Base-by-base conservation (phyloP, 1,140 invertebrate genomes). In the Drosophila busckii region DNA sequence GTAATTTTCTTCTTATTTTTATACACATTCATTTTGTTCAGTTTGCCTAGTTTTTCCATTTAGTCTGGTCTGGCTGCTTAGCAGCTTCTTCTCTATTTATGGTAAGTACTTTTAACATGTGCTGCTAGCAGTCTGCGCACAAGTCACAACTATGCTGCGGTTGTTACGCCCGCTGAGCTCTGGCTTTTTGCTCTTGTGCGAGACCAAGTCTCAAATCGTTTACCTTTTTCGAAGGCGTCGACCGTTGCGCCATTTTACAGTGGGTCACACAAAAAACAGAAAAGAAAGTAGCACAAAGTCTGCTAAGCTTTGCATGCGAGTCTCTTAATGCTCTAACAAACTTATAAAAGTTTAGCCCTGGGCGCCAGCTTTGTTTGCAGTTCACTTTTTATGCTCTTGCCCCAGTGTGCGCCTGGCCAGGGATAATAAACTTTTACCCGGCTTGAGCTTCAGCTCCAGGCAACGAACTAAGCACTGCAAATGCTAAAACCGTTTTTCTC, bases 211-310 rank as follows among this genome's bases (percentile, higher is more conserved):
- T 63, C 41, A 46, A 66, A 70, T 52, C 71, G 69, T 60, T 80
- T 65, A 80, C 73, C 73, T 80, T 76, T 73, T 75, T n/a, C n/a
- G n/a, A 37, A 50, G 71, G 46, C 56, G 20, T 50, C 53, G 56
- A 64, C 73, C n/a, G n/a, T n/a, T n/a, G n/a, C n/a, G n/a, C n/a
- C n/a, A n/a, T n/a, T n/a, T n/a, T n/a, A n/a, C n/a, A n/a, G n/a
- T n/a, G n/a, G n/a, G n/a, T n/a, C n/a, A n/a, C n/a, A n/a, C n/a
- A n/a, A n/a, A n/a, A n/a, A n/a, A n/a, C n/a, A n/a, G n/a, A n/a
- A n/a, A n/a, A n/a, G n/a, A n/a, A n/a, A n/a, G n/a, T n/a, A n/a
- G n/a, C n/a, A n/a, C n/a, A n/a, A n/a, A n/a, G n/a, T n/a, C n/a
- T n/a, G n/a, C n/a, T n/a, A n/a, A n/a, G n/a, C n/a, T n/a, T n/a